These are phyloP conservation scores for Lasius platythorax DNA, from an alignment of 2,888 invertebrate genomes.

Conservation along the genomic window DNA sequence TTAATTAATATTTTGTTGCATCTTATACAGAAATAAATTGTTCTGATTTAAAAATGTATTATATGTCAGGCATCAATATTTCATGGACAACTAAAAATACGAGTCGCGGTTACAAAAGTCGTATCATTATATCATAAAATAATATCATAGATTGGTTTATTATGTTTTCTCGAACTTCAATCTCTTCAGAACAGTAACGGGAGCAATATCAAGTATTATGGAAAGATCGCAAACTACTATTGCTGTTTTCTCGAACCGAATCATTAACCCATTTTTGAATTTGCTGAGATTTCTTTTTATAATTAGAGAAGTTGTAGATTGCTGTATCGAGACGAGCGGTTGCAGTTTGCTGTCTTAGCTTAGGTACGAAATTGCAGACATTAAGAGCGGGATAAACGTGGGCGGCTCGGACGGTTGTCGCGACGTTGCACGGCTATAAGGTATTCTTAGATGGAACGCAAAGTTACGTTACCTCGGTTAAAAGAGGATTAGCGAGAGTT, in stretches of 20 bases:
- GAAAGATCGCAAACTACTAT: not conserved
- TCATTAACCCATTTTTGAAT: slow-evolving; percentile 57
- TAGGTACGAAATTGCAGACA: slow-evolving; percentile 39
- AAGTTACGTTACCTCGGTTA: slow-evolving; percentile 78
- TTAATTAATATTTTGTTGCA: not conserved
- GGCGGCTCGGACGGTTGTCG: slow-evolving; percentile 75
- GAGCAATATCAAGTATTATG: not conserved
- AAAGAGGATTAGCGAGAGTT: slow-evolving; percentile 80
- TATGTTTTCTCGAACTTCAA: not conserved
- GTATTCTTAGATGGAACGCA: slow-evolving; percentile 75
- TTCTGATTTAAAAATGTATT: not conserved
- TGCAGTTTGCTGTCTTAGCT: slow-evolving; percentile 38
- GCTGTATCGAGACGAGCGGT: slow-evolving; percentile 2
- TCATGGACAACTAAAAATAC: not conserved
- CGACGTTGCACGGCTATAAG: slow-evolving; percentile 77
- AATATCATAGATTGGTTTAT: not conserved
- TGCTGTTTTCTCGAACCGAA: slow-evolving; percentile 12
- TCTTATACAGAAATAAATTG: not conserved
- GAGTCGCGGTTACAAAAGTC: not conserved
- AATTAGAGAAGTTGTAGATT: slow-evolving; percentile 45
- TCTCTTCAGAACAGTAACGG: not conserved
- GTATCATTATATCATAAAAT: not conserved
- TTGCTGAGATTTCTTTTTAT: slow-evolving; percentile 57
- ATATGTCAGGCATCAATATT: not conserved
- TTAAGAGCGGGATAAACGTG: slow-evolving; percentile 52